Evolutionary conservation across 2,888 invertebrate species (phyloP).

Genomic region (Ophion ventricosus): DNA sequence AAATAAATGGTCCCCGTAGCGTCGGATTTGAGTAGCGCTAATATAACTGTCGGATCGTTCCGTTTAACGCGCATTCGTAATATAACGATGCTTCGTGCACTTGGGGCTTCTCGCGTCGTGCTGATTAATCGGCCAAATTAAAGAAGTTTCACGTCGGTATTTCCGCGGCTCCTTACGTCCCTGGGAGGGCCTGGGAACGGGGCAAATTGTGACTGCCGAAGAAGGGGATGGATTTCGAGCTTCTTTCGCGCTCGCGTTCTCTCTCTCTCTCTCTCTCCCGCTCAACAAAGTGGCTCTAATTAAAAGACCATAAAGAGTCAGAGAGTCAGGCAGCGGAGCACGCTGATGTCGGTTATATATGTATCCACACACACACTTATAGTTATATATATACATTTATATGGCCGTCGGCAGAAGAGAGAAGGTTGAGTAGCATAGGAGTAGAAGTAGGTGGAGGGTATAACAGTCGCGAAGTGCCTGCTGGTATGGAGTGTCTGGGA

Average conservation of each 20-base stretch:
- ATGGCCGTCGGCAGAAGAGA: constrained; percentile 36
- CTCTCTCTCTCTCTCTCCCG: constrained; percentile 68
- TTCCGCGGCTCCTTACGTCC: constrained; percentile 63
- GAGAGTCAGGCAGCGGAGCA: constrained; percentile 68
- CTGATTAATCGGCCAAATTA: constrained; percentile 79
- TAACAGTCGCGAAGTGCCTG: constrained; percentile 74
- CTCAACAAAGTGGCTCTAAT: constrained; percentile 79
- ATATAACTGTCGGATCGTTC: constrained; percentile 40
- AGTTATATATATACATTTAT: constrained; percentile 13
- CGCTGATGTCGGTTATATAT: constrained; percentile 44
- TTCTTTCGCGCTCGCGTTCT: constrained; percentile 62
- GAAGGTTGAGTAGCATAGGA: constrained; percentile 53
- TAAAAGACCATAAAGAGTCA: constrained; percentile 79
- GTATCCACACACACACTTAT: background rate
- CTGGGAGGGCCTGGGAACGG: constrained; percentile 35
- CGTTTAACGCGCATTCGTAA: constrained; percentile 43
- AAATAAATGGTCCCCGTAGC: constrained; percentile 21
- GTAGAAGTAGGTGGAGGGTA: constrained; percentile 57
- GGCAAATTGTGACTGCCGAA: constrained; percentile 52
- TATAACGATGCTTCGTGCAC: constrained; percentile 47
- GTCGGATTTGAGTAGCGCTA: constrained; percentile 35
- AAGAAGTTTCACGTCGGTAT: constrained; percentile 77
- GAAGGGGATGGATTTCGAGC: constrained; percentile 51
- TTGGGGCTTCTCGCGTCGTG: constrained; percentile 45
- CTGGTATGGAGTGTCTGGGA: constrained; percentile 75